These are phyloP conservation scores for Helarctos malayanus DNA, from an alignment of 2,797 vertebrate species.

Conservation along the genomic window DNA sequence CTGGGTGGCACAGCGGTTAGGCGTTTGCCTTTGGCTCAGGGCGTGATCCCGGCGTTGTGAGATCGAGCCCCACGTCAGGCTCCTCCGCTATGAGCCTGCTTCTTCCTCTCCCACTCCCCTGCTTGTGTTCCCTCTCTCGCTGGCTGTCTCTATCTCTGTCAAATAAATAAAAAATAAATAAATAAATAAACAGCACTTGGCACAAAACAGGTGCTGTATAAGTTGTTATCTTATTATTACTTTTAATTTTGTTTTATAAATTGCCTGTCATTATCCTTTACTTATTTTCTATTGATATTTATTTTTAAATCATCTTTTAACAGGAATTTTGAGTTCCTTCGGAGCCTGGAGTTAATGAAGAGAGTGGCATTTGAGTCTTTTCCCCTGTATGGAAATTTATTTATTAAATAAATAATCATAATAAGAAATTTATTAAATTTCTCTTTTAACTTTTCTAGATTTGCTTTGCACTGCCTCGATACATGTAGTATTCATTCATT, in stretches of 20 bases:
- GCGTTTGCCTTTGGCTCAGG: too few species aligned
- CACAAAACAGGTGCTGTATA: constrained; percentile 24
- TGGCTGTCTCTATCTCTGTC: too few species aligned
- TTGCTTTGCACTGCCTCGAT: neutral
- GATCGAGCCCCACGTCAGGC: too few species aligned
- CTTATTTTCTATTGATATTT: constrained; percentile 14
- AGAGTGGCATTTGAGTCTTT: neutral
- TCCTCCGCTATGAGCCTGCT: too few species aligned
- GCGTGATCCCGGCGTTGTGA: too few species aligned
- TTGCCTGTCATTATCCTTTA: neutral
- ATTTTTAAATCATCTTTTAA: constrained; percentile 35
- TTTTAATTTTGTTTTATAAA: constrained; percentile 46
- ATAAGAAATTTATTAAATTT: neutral
- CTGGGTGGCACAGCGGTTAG: too few species aligned
- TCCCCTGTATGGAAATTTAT: neutral
- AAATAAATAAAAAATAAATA: too few species aligned
- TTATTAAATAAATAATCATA: neutral
- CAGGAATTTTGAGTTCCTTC: neutral
- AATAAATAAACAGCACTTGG: constrained; percentile 10
- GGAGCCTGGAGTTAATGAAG: neutral
- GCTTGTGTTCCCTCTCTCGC: too few species aligned
- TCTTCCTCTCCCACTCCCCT: too few species aligned
- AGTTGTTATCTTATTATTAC: neutral
- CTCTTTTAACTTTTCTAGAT: neutral
- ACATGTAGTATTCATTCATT: neutral